Evolutionary conservation across 1,140 invertebrate genomes (phyloP), one percentile per base, ranked within the genome.

Genomic region (Schlechtendalia chinensis): DNA sequence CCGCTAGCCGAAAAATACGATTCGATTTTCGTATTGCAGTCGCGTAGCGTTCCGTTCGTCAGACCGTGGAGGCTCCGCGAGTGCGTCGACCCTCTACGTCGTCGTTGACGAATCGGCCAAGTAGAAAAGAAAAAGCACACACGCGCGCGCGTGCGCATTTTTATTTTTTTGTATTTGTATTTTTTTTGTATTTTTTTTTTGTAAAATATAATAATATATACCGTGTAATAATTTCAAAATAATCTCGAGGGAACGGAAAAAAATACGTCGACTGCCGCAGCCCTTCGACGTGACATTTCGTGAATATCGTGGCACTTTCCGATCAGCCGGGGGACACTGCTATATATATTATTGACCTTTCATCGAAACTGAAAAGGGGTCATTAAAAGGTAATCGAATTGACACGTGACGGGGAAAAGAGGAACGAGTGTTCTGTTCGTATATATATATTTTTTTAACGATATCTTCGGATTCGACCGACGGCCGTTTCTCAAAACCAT

Each of bases 281-380:
- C 63, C 63, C 63, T 45, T 16, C 24, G 72, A 39, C 27, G 29
- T 58, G 72, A 75, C 72, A 58, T 75, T 74, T 58, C 11, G 53
- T n/a, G 10, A 16, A 58, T 75, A 75, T 75, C 72, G 54, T 32
- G 54, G 29, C 72, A 75, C 72, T 75, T 75, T 75, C 27, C 54
- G 72, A 75, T 75, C 72, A 1, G 6, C 10, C 19, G 61, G 29
- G 1, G 32, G 19, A 65, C 17, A 59, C 24, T 27, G 16, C 27
- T 17, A 63, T 17, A 24, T 63, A 11, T 63, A 19, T 24, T 24
- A 45, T 71, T 71, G 67, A 71, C 67, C 67, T 71, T 71, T 71
- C 24, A 1, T 71, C 22, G 5, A 50, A 50, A 50, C 16, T 16
- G 45, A 71, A 71, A 50, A 67, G 50, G 11, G 5, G 22, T 6